Evolutionary conservation across 2,797 vertebrate genomes (phyloP), one percentile per base, ranked within the genome.

Genomic region (Xyrichtys novacula): DNA sequence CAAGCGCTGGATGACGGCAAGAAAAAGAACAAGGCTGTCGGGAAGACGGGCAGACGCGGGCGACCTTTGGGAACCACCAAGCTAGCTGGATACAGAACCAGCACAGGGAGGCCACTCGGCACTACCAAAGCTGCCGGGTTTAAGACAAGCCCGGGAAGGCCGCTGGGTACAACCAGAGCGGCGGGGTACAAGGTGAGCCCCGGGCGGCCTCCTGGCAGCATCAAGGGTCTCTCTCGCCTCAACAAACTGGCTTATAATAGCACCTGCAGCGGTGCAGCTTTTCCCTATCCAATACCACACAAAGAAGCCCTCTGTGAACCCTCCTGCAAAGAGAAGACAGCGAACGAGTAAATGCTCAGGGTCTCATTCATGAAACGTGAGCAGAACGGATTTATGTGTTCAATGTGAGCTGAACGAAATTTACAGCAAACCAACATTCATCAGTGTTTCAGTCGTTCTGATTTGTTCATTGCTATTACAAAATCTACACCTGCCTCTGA

Each of bases 161-260:
- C 98, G 49, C 91, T 98, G 67, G 98, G 98, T 43, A 99, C 97
- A 19, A 99, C 98, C 88, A 95, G 97, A 91, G 98, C 98, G 5
- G 97, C 97, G 0, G 98, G 98, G 71, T 99, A 98, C 92, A 98
- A 98, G 94, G 97, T 98, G 87, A 99, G 98, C 89, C 97, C 98
- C 1, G 98, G 98, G 17, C 95, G 98, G 78, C 98, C 98, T 81
- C 98, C 97, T 23, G 98, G 98, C 89, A 99, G 97, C 94, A 97
- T 99, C 92, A 99, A 98, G 94, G 96, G 96, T 85, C 95, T 97
- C 17, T 97, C 97, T 56, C 96, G 96, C 58, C 95, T 97, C 94
- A 95, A 95, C 77, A 97, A 98, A 95, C 95, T 98, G 84, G 93
- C 93, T 84, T 98, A 96, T 59, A 91, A 94, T 70, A 85, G 84